These are phyloP conservation scores for Actenoides hombroni DNA, from an alignment of 2,113 vertebrate genomes.

Conservation along the genomic window DNA sequence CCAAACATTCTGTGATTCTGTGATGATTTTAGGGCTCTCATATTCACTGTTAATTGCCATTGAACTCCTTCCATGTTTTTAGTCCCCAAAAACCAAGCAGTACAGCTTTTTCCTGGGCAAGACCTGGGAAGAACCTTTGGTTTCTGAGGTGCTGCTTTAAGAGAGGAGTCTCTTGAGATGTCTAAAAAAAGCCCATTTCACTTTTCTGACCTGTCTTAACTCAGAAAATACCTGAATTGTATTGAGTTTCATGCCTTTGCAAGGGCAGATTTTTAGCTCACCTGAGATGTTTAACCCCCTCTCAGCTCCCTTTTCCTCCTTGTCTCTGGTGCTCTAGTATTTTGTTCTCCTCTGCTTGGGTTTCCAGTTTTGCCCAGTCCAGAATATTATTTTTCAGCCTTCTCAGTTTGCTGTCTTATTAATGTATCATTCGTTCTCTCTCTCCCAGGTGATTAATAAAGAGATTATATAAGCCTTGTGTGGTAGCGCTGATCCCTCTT, in stretches of 20 bases:
- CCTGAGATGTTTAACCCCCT: not conserved
- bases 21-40: not conserved
- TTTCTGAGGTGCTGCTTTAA: not conserved
- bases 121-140: not conserved
- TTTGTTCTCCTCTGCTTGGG: not conserved
- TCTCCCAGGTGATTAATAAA: slow-evolving; percentile 38
- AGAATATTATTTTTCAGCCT: not conserved
- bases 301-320: not conserved
- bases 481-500: not conserved
- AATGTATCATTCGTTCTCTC: not conserved
- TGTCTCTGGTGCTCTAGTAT: not conserved
- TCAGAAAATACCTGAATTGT: not conserved
- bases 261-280: not conserved
- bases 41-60: not conserved
- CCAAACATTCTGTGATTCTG: no score
- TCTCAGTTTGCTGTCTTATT: slow-evolving; percentile 1
- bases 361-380: not conserved
- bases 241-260: not conserved
- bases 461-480: slow-evolving; percentile 29
- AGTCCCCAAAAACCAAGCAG: not conserved
- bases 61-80: not conserved
- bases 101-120: not conserved
- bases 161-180: not conserved
- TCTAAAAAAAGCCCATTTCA: not conserved
- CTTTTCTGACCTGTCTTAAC: not conserved